Evolutionary conservation across 2,113 vertebrate genomes (phyloP), one percentile per base, ranked within the genome.

Genomic region (Sylvia atricapilla): DNA sequence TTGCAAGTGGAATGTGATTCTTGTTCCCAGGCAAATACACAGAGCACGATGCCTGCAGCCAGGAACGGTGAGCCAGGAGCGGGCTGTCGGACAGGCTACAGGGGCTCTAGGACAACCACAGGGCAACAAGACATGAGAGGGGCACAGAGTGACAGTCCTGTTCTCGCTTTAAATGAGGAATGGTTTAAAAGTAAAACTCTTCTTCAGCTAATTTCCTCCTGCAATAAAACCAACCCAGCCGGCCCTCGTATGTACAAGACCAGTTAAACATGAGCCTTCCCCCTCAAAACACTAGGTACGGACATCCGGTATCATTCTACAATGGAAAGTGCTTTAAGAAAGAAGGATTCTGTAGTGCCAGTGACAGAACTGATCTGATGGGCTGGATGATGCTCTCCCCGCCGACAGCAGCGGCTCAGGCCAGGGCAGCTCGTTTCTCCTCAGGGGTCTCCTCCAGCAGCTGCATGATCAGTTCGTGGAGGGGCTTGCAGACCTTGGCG

Each of bases 391-490:
- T 70, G 95, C 90, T 80, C 68, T 49, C 17, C 69, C 87, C 15
- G 96, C 95, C 37, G 97, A 84, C 50, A 6, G 14, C 76, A 22
- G 94, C 74, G 79, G 10, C 92, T 99, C 98, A 99, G 97, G 99
- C 99, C 96, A 99, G 98, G 43, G 99, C 98, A 66, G 98, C 98
- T 93, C 98, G 98, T 64, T 99, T 99, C 95, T 99, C 99, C 97
- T 99, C 99, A 0, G 99, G 99, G 56, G 98, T 99, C 97, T 99
- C 99, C 93, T 99, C 99, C 98, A 99, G 97, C 78, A 99, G 98
- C 97, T 99, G 99, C 95, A 99, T 99, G 97, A 99, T 98, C 97
- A 99, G 98, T 98, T 99, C 99, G 18, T 98, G 98, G 96, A 99
- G 98, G 86, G 99, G 98, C 84, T 99, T 99, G 94, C 99, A 98